Evolutionary conservation across 1,140 invertebrate genomes (phyloP).

Genomic region (Frieseomelitta varia): DNA sequence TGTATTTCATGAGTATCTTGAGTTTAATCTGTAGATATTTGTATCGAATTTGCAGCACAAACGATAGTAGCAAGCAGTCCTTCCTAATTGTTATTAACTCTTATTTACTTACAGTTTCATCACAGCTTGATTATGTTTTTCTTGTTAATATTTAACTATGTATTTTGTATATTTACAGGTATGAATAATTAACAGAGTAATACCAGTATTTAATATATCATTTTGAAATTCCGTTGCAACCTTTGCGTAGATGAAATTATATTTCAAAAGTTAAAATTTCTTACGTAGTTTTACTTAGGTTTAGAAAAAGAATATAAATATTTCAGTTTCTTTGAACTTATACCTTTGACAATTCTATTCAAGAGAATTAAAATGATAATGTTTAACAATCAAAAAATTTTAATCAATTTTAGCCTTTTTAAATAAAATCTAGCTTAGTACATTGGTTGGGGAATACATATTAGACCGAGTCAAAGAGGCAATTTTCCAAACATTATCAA

Average conservation of each 20-base stretch:
- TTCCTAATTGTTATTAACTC: constrained; percentile 8
- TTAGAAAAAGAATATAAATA: neutral
- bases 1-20: constrained; percentile 20
- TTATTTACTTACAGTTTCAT: constrained; percentile 65
- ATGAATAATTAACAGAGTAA: constrained; percentile 4
- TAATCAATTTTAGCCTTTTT: constrained; percentile 4
- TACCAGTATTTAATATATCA: neutral
- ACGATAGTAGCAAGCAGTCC: constrained; percentile 28
- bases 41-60: constrained; percentile 6
- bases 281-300: neutral
- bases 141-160: constrained; percentile 49
- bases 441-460: neutral
- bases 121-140: constrained; percentile 78
- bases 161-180: constrained; percentile 34
- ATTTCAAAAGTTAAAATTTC: constrained; percentile 15
- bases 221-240: neutral
- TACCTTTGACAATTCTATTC: neutral
- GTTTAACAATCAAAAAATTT: neutral
- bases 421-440: neutral
- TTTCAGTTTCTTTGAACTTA: neutral
- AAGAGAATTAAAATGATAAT: too few species aligned
- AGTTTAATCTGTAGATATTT: neutral
- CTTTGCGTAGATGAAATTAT: neutral
- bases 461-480: neutral
- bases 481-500: neutral